Conservation (phyloP, 2,113 vertebrate species). For the Etheostoma cragini region DNA sequence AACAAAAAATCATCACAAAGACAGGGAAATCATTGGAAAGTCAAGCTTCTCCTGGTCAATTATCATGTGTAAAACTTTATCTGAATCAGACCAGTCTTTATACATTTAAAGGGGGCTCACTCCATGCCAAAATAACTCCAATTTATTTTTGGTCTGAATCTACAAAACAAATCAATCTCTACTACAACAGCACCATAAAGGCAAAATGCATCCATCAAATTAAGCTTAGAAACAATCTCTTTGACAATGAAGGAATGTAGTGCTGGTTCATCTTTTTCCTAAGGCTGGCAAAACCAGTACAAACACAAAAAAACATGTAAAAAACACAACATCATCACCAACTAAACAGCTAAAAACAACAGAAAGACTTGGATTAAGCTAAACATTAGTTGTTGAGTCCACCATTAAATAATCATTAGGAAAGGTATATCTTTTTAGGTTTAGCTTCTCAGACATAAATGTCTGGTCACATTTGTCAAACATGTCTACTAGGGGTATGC, state of each 20-base stretch:
- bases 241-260: constrained; percentile 78
- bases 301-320: constrained; percentile 23
- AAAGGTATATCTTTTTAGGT: constrained; percentile 14
- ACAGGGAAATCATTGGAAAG: constrained; percentile 22
- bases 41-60: background rate
- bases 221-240: constrained; percentile 45
- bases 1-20: constrained; percentile 34
- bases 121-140: constrained; percentile 9
- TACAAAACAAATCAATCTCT: constrained; percentile 17
- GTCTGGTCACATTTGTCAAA: background rate
- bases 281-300: constrained; percentile 37
- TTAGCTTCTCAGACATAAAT: constrained; percentile 1
- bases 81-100: constrained; percentile 18
- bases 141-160: constrained; percentile 42
- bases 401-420: constrained; percentile 26
- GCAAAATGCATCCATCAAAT: constrained; percentile 49
- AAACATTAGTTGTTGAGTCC: constrained; percentile 32
- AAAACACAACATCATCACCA: constrained; percentile 8
- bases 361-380: constrained; percentile 59
- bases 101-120: background rate
- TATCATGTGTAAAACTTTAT: constrained; percentile 26
- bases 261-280: constrained; percentile 49
- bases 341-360: constrained; percentile 18
- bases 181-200: constrained; percentile 31
- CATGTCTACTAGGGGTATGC: background rate